Conservation (phyloP, 1,140 invertebrate genomes). For the Drosophila suzukii region DNA sequence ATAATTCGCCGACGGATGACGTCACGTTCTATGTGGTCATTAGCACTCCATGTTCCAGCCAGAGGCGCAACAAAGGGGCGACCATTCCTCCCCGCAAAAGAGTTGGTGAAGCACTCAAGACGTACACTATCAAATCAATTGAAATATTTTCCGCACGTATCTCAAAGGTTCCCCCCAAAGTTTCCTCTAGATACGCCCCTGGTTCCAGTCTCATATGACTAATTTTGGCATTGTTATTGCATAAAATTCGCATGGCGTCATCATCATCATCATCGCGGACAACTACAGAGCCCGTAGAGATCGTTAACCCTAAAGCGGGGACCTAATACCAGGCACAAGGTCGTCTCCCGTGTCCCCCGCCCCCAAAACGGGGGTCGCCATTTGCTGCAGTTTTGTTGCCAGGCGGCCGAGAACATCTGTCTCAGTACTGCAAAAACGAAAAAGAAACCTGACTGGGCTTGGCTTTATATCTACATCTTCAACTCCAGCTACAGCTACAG, state of each 20-base stretch:
- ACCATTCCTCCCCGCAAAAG: not conserved
- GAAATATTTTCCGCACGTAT: not conserved
- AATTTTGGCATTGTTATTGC: conserved; percentile 74
- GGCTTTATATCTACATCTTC: conserved; percentile 43
- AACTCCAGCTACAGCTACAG: conserved; percentile 7
- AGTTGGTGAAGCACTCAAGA: not conserved
- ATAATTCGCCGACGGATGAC: conserved; percentile 58
- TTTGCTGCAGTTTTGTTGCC: conserved; percentile 47
- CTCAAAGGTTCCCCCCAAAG: not conserved
- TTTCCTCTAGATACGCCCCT: conserved; percentile 4
- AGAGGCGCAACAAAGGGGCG: conserved; percentile 1
- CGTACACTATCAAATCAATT: not conserved
- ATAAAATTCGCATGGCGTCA: conserved; percentile 78
- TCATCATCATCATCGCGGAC: conserved; percentile 79
- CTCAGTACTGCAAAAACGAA: conserved; percentile 12
- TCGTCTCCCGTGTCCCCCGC: conserved; percentile 62
- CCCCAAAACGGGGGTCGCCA: conserved; percentile 28
- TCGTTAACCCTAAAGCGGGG: conserved; percentile 84
- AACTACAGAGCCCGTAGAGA: conserved; percentile 54
- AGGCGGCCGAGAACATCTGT: conserved; percentile 63
- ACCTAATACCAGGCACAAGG: conserved; percentile 70
- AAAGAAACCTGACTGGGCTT: conserved; percentile 64
- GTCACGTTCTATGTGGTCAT: conserved; percentile 75
- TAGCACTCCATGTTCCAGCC: conserved; percentile 51
- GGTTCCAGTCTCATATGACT: conserved; percentile 57